phyloP scores from a whole-genome alignment of 2,888 invertebrate genomes.

The Schizaphis graminum region DNA sequence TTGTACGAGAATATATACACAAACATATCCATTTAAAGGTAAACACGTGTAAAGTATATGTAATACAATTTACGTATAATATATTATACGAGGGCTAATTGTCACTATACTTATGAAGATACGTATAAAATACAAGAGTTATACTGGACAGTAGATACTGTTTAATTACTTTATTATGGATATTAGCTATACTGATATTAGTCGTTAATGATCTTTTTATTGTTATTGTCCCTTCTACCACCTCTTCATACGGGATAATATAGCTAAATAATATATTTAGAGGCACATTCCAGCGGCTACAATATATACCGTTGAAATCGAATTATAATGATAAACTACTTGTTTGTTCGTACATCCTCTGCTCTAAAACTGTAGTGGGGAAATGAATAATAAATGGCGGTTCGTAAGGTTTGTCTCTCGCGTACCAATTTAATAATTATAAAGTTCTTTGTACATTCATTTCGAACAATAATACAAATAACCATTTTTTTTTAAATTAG shows the following conservation, averaged over 20 bases:
- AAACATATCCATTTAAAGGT: background rate
- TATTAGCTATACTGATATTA: background rate
- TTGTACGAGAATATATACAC: background rate
- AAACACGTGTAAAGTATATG: background rate
- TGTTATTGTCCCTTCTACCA: background rate
- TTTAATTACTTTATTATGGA: conserved; percentile 15
- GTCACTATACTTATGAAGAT: background rate
- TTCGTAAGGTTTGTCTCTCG: background rate
- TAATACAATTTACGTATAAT: background rate
- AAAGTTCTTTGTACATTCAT: conserved; percentile 28
- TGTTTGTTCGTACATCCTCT: background rate
- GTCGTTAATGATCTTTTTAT: background rate
- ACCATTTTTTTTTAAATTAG: background rate
- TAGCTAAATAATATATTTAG: background rate
- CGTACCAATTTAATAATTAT: conserved; percentile 38
- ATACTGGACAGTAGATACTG: background rate
- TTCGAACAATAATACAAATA: conserved; percentile 26
- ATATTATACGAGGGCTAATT: background rate
- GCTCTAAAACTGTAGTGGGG: background rate
- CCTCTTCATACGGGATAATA: background rate
- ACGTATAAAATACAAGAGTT: background rate
- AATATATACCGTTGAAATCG: conserved; percentile 28
- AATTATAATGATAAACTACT: conserved; percentile 45
- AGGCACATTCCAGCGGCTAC: background rate
- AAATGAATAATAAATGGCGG: conserved; percentile 22